Evolutionary conservation across 2,113 vertebrate genomes (phyloP).

Genomic region (Ictalurus punctatus): DNA sequence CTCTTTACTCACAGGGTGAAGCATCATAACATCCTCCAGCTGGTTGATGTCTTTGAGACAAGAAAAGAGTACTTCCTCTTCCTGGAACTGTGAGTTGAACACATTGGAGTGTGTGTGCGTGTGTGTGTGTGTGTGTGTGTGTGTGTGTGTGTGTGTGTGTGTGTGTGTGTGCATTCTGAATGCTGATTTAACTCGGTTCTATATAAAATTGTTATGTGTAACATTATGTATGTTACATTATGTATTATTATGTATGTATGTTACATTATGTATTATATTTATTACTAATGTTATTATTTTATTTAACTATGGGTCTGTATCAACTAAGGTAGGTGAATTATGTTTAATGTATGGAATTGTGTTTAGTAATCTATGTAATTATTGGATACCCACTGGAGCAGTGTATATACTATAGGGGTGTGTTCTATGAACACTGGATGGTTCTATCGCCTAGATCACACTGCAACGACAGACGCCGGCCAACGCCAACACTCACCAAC

Average conservation of each 20-base stretch:
- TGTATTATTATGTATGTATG: no score
- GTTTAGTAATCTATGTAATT: background rate
- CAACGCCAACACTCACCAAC: no score
- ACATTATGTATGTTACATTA: background rate
- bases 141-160: background rate
- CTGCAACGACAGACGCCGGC: no score
- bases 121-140: background rate
- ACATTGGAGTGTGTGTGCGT: conserved; percentile 1
- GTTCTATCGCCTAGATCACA: background rate
- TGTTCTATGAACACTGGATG: background rate
- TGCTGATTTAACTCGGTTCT: background rate
- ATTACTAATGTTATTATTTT: background rate
- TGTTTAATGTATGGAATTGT: background rate
- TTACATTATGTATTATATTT: background rate
- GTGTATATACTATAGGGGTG: background rate
- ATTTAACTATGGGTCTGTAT: background rate
- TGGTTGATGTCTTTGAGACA: conserved; percentile 96
- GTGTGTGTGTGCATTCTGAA: background rate
- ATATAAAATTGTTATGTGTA: background rate
- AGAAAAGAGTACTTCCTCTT: conserved; percentile 98
- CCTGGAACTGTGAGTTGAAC: conserved; percentile 91
- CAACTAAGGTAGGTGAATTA: background rate
- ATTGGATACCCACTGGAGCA: background rate
- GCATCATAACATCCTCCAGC: conserved; percentile 94
- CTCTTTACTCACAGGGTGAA: conserved; percentile 82